Evolutionary conservation across 2,797 vertebrate genomes (phyloP).

Genomic region (Loris lydekkerianus): DNA sequence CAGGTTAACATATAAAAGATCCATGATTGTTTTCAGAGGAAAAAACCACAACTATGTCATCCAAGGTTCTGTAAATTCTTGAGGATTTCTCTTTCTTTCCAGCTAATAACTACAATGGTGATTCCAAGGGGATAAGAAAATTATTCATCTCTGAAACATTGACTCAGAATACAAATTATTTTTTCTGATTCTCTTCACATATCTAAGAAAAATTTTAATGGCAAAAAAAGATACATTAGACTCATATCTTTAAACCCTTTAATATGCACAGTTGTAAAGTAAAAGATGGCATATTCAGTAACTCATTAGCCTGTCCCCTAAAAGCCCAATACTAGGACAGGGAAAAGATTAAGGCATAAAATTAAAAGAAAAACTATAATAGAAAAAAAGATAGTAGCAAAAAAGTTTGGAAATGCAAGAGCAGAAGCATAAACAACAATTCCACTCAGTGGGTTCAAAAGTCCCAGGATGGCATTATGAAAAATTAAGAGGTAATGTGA

Average conservation of each 20-base stretch:
- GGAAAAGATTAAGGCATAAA: neutral
- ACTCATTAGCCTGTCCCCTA: neutral
- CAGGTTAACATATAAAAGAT: neutral
- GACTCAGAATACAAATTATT: neutral
- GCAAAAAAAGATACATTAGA: neutral
- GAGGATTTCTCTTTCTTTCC: neutral
- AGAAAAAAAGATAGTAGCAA: neutral
- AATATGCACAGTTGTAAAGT: neutral
- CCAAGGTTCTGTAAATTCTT: neutral
- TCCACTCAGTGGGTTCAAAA: conserved; percentile 4
- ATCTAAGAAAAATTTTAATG: neutral
- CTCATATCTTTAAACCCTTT: neutral
- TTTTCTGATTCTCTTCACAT: neutral
- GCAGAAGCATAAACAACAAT: neutral
- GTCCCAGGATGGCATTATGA: neutral
- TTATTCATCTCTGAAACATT: neutral
- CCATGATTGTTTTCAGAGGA: neutral
- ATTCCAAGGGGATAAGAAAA: neutral
- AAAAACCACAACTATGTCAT: neutral
- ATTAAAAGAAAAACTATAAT: neutral
- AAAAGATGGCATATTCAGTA: neutral
- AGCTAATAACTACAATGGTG: neutral
- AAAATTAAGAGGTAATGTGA: neutral
- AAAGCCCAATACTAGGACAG: neutral
- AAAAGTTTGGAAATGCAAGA: neutral